These are phyloP conservation scores for Agrilus mali DNA, from an alignment of 2,888 invertebrate genomes.

Conservation along the genomic window DNA sequence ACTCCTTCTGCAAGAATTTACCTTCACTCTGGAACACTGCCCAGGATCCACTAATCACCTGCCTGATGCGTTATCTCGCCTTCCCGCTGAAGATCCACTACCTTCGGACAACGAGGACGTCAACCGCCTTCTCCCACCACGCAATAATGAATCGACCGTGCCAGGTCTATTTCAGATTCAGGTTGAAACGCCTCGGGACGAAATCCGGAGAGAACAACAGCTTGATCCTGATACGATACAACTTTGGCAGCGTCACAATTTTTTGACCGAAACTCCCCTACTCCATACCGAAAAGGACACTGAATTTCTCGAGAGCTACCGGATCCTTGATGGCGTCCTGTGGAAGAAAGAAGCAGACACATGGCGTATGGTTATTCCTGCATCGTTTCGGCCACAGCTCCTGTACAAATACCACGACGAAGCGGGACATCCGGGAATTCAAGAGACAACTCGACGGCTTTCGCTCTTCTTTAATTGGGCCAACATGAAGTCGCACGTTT, in stretches of 20 bases:
- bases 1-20: constrained; percentile 13
- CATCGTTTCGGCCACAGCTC: background rate
- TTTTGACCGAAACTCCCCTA: too few relatives aligned
- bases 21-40: constrained; percentile 15
- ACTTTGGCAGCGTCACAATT: too few relatives aligned
- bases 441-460: constrained; percentile 11
- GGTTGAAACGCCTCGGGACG: too few relatives aligned
- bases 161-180: background rate
- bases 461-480: constrained; percentile 7
- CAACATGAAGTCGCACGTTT: constrained; percentile 4
- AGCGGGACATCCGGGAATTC: constrained; percentile 15
- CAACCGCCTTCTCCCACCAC: background rate
- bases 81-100: constrained; percentile 3
- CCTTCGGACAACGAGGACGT: background rate
- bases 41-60: constrained; percentile 13
- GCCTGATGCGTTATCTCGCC: constrained; percentile 11
- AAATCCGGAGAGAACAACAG: too few relatives aligned
- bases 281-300: too few relatives aligned
- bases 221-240: too few relatives aligned
- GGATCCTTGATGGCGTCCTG: background rate
- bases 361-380: background rate
- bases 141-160: background rate
- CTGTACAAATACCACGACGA: constrained; percentile 8
- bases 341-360: background rate
- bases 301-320: background rate